phyloP scores from a whole-genome alignment of 2,113 vertebrate species.

The Anolis carolinensis region DNA sequence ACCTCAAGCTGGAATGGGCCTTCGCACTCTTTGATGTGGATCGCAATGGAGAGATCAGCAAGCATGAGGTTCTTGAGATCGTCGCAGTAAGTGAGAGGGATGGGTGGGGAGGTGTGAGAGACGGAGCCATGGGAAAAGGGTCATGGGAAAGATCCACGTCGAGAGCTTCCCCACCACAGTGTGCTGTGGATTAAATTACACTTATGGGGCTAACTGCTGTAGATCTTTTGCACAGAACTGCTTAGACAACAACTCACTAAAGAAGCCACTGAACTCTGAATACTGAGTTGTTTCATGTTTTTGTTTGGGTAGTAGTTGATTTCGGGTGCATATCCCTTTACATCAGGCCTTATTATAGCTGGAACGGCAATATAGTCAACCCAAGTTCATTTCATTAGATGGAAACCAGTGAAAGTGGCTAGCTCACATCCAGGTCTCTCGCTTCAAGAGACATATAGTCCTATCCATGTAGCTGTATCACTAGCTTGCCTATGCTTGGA shows the following conservation, averaged over 20 bases:
- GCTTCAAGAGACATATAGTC: neutral
- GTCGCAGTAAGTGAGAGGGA: slow-evolving; percentile 78
- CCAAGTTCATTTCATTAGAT: neutral
- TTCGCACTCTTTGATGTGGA: slow-evolving; percentile 95
- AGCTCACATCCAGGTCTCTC: neutral
- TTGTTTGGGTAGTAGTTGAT: neutral
- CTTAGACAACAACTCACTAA: neutral
- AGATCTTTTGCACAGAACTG: neutral
- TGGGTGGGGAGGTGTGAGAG: neutral
- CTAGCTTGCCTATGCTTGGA: neutral
- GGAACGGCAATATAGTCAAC: too few species aligned
- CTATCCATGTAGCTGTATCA: neutral
- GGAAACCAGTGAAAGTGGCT: neutral
- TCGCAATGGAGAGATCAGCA: slow-evolving; percentile 91
- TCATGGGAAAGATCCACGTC: neutral
- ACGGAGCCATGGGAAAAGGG: neutral
- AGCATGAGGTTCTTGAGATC: slow-evolving; percentile 89
- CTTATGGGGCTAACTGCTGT: neutral
- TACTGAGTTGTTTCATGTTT: too few species aligned
- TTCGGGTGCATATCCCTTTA: neutral
- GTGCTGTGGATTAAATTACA: neutral
- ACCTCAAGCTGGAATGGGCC: slow-evolving; percentile 92
- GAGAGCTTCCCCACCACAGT: too few species aligned
- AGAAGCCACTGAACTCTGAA: neutral
- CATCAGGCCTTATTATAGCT: neutral